These are phyloP conservation scores for Philonicus albiceps DNA, from an alignment of 2,888 invertebrate genomes.

Conservation along the genomic window DNA sequence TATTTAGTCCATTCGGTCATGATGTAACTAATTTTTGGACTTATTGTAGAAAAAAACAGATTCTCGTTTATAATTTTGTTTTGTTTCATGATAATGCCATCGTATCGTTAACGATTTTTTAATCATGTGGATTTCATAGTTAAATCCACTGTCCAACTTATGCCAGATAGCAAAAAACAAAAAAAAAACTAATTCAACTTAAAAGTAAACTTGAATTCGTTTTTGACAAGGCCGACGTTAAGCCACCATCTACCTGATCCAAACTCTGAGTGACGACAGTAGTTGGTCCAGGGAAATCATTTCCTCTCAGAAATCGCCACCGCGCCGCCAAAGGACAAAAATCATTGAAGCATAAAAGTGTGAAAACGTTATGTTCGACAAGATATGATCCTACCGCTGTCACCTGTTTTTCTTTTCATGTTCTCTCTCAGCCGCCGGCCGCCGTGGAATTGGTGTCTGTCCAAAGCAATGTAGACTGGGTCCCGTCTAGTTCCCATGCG, in stretches of 20 bases:
- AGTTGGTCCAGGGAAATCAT: neutral
- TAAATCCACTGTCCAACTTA: neutral
- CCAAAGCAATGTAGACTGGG: neutral
- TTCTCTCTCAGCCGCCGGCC: neutral
- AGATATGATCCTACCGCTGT: conserved; percentile 22
- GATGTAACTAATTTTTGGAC: neutral
- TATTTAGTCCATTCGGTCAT: no score
- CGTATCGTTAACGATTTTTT: no score
- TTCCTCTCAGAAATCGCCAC: neutral
- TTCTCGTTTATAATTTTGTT: no score
- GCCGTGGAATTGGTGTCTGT: neutral
- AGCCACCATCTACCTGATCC: neutral
- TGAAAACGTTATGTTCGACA: conserved; percentile 28
- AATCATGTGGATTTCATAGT: no score
- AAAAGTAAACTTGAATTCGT: neutral
- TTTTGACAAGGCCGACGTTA: neutral
- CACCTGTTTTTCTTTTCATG: neutral
- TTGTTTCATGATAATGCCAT: neutral
- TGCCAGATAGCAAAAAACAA: neutral
- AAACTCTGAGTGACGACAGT: neutral
- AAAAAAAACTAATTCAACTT: neutral
- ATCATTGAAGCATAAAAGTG: conserved; percentile 22
- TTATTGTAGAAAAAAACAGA: no score
- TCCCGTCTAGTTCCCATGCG: conserved; percentile 27
- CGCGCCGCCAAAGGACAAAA: neutral